Evolutionary conservation across 2,797 vertebrate species (phyloP).

Genomic region (Lates japonicus): DNA sequence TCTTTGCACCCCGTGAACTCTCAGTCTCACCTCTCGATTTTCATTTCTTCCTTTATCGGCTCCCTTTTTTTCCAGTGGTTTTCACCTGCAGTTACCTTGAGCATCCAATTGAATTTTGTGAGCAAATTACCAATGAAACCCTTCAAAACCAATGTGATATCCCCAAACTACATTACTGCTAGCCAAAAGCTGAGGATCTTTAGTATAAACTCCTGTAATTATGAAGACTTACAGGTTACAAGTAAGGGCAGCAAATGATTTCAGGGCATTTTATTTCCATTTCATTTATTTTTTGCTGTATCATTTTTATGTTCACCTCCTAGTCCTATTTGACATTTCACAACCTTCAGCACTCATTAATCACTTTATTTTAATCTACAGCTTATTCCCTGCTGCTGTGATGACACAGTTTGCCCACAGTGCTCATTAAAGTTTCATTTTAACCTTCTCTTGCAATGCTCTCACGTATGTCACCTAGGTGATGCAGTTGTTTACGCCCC

Average conservation of each 20-base stretch:
- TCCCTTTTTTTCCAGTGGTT: background rate
- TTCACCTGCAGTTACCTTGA: background rate
- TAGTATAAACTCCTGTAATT: background rate
- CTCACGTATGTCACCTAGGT: slow-evolving; percentile 1
- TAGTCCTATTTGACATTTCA: slow-evolving; percentile 51
- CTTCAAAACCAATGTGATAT: background rate
- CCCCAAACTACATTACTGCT: background rate
- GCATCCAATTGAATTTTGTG: background rate
- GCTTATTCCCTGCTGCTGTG: slow-evolving; percentile 38
- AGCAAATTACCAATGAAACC: background rate
- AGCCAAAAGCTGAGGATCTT: background rate
- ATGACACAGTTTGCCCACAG: slow-evolving; percentile 55
- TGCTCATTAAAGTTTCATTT: slow-evolving; percentile 66
- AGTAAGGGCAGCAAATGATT: slow-evolving; percentile 1
- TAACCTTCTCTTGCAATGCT: slow-evolving; percentile 10
- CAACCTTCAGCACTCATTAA: slow-evolving; percentile 54
- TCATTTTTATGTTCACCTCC: slow-evolving; percentile 5
- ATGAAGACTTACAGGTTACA: background rate
- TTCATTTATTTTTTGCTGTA: background rate
- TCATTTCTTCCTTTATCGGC: background rate
- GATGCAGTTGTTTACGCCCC: slow-evolving; percentile 13
- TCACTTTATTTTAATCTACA: slow-evolving; percentile 53
- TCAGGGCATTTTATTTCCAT: background rate
- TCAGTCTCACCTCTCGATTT: background rate
- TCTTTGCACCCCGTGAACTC: slow-evolving; percentile 24